Base-by-base conservation (phyloP, 2,888 invertebrate species). In the Cordilura impudica region DNA sequence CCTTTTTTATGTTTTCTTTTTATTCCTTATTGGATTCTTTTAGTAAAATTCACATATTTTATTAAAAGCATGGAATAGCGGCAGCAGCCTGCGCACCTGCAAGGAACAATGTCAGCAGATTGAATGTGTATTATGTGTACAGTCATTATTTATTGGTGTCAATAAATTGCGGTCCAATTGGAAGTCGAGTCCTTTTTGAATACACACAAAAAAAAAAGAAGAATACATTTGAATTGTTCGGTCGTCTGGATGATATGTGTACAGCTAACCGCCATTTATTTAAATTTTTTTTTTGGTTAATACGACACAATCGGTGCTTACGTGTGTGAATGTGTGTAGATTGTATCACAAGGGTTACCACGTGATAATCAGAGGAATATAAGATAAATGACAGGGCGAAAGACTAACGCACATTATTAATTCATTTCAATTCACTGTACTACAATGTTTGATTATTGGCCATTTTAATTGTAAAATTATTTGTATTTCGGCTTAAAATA, bases 61-160 rank as follows among this genome's bases (percentile, higher is more conserved):
- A 79, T 74, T 78, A 74, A 78, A 70, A 70, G 78, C 78, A 49
- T 61, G 66, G 26, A 31, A 31, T 47, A 65, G 21, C 53, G 6
- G 12, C 66, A 47, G 21, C 23, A 49, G 43, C 45, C 71, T 72
- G 75, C 66, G 75, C 79, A 79, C 79, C 79, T 79, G 79, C 79
- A 79, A 61, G 67, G 75, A 71, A 79, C 71, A 75, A 74, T 81
- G 79, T 81, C 73, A 61, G 78, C 76, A 56, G 71, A 73, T 81
- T 78, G 72, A 73, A 70, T 78, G 75, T 83, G 71, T 81, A 81
- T 74, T 83, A 81, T 84, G 83, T 84, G 84, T 84, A 86, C 85
- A 84, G 85, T 85, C 82, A 86, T 87, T 86, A 86, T 86, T 86
- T 87, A 86, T 86, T 85, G 86, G 85, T 86, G 86, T 86, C 87